Evolutionary conservation across 2,888 invertebrate species (phyloP), one percentile per base, ranked within the genome.

Genomic region (Galerucella pusilla): DNA sequence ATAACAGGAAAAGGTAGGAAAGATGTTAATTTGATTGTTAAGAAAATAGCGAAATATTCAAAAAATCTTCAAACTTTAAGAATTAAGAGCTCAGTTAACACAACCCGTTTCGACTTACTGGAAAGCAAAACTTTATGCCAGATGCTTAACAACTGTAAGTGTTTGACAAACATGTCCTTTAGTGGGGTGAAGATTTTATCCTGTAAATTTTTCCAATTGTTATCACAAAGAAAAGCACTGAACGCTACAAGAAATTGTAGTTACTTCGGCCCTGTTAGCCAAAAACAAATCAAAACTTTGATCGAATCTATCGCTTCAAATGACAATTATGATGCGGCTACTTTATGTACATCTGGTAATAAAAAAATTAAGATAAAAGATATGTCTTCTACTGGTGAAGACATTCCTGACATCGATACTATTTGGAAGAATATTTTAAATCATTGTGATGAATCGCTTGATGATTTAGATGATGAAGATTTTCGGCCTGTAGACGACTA

Each of bases 221-320:
- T 82, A 42, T 77, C 78, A 2, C 71, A 59, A 20, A 63, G 77
- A 57, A 75, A 75, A 45, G 71, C 71, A 28, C 35, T 68, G 16
- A 73, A 71, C 4, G 45, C 71, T 2, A 69, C 68, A 12, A 78
- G 73, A 61, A 71, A 71, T 49, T 78, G 75, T 54, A 77, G 75
- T 64, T 78, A 79, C 54, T 78, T 72, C 25, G 81, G 79, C 0
- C 81, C 81, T 1, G 79, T 81, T 1, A 82, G 73, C 68, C 71
- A 76, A 16, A 81, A 78, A 66, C 83, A 82, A 73, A 80, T 81
- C 74, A 72, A 79, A 59, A 78, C 80, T 12, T 61, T 83, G 57
- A 72, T 81, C 12, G 78, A 79, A 65, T 78, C 82, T 1, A 71
- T 81, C 6, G 67, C 78, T 14, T 73, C 71, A 16, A 79, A 78